phyloP scores from a whole-genome alignment of 2,888 invertebrate genomes.

The Nebria brevicollis region DNA sequence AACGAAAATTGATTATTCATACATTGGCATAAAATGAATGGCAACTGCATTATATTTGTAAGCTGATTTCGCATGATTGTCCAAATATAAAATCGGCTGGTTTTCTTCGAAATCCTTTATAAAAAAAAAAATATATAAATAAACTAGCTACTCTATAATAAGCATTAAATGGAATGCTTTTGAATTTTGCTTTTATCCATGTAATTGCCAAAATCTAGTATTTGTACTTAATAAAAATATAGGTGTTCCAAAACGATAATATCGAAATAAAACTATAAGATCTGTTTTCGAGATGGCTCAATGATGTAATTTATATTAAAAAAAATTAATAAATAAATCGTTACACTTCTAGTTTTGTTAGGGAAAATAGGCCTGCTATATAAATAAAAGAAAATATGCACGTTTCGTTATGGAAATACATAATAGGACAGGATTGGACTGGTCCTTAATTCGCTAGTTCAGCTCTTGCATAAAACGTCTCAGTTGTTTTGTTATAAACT shows the following conservation, averaged over 20 bases:
- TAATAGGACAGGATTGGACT: background rate
- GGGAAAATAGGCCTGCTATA: background rate
- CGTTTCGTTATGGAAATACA: background rate
- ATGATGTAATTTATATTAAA: slow-evolving; percentile 9
- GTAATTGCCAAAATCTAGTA: slow-evolving; percentile 47
- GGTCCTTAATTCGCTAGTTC: background rate
- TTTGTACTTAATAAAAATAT: slow-evolving; percentile 42
- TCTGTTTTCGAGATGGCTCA: slow-evolving; percentile 33
- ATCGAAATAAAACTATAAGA: slow-evolving; percentile 21
- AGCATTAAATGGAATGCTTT: slow-evolving; percentile 15
- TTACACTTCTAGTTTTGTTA: slow-evolving; percentile 7
- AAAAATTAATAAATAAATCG: slow-evolving; percentile 3
- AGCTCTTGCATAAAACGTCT: background rate
- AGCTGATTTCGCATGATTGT: slow-evolving; percentile 1
- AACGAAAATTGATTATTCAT: background rate
- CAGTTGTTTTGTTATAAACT: slow-evolving; percentile 3
- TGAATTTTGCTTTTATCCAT: slow-evolving; percentile 38
- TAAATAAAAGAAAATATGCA: slow-evolving; percentile 1
- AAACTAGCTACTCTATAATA: slow-evolving; percentile 4
- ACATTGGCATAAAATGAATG: background rate
- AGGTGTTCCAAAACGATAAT: slow-evolving; percentile 24
- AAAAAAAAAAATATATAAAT: background rate
- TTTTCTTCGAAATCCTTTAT: background rate
- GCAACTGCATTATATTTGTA: slow-evolving; percentile 1
- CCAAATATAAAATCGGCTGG: background rate